phyloP scores from a whole-genome alignment of 30 jellyfish, hydroid and myxozoan species.

The Catostylus mosaicus region DNA sequence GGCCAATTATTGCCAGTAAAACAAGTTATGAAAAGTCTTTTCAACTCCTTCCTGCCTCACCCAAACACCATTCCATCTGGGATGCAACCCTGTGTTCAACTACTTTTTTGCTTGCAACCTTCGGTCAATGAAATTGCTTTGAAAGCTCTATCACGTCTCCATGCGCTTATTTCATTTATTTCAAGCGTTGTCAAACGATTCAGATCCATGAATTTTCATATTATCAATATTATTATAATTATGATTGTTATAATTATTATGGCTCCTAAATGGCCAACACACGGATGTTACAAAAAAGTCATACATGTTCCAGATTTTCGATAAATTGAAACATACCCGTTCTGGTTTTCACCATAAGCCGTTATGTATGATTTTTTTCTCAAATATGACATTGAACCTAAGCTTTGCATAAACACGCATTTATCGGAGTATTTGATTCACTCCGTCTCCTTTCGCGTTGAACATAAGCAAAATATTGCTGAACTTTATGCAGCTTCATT shows the following conservation, averaged over 20 bases:
- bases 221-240: too few species aligned
- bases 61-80: conserved; percentile 2
- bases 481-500: neutral
- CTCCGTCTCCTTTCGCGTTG: neutral
- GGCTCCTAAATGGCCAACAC: neutral
- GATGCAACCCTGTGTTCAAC: conserved; percentile 8
- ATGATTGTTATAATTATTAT: too few species aligned
- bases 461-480: neutral
- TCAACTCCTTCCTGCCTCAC: neutral
- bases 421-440: conserved; percentile 5
- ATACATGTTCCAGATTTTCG: conserved; percentile 5
- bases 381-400: neutral
- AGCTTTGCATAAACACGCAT: neutral
- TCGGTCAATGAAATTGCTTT: neutral
- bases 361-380: neutral
- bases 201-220: too few species aligned
- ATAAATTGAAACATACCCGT: neutral
- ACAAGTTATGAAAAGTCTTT: neutral
- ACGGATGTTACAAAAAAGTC: conserved; percentile 18
- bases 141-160: neutral
- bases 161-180: neutral
- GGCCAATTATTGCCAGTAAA: neutral
- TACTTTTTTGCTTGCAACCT: neutral
- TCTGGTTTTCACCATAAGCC: conserved; percentile 21
- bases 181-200: conserved; percentile 34